Evolutionary conservation across 2,113 vertebrate species (phyloP).

Genomic region (Egretta garzetta): DNA sequence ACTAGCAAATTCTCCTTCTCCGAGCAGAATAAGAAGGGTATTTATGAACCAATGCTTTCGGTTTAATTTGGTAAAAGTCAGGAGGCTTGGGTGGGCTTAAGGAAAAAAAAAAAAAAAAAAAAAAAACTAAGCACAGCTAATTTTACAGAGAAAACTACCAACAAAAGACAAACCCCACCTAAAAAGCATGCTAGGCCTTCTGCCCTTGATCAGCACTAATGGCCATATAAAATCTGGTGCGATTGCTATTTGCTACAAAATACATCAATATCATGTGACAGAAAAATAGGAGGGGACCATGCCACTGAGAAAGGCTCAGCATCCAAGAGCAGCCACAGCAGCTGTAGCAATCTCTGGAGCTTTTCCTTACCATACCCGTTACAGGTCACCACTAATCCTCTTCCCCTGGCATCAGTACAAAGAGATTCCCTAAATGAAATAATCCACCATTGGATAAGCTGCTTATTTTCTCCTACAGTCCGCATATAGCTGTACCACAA

Average conservation of each 20-base stretch:
- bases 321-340: slow-evolving; percentile 24
- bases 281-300: neutral
- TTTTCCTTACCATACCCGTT: slow-evolving; percentile 9
- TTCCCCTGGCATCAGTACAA: slow-evolving; percentile 37
- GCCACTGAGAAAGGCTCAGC: neutral
- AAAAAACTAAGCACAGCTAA: neutral
- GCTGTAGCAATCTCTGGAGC: slow-evolving; percentile 13
- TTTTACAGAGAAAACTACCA: neutral
- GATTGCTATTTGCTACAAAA: neutral
- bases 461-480: neutral
- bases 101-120: neutral
- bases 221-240: neutral
- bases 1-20: neutral
- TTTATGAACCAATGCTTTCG: neutral
- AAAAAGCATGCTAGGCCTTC: neutral
- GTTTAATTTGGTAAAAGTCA: neutral
- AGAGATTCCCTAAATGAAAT: slow-evolving; percentile 41
- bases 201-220: neutral
- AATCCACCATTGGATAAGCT: slow-evolving; percentile 14
- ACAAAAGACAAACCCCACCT: neutral
- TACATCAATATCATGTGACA: neutral
- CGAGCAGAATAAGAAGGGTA: neutral
- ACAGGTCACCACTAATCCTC: slow-evolving; percentile 46
- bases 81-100: neutral
- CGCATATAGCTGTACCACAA: neutral